Evolutionary conservation across 2,888 invertebrate genomes (phyloP).

Genomic region (Napeogenes sylphis): DNA sequence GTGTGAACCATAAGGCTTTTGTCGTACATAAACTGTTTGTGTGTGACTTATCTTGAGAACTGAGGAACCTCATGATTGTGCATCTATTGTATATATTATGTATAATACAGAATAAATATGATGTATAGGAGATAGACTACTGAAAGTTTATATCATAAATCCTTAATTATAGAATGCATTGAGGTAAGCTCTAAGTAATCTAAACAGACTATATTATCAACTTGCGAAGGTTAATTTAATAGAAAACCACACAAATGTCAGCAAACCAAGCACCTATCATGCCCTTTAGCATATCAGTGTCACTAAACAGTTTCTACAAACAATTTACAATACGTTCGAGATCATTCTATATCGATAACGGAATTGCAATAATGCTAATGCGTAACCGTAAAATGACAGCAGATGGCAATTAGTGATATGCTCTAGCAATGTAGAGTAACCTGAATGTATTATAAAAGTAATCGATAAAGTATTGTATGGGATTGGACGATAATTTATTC

Average conservation of each 20-base stretch:
- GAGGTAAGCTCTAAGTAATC: too few species aligned
- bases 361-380: conserved; percentile 68
- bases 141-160: neutral
- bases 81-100: too few species aligned
- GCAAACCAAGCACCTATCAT: conserved; percentile 14
- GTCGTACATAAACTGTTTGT: conserved; percentile 54
- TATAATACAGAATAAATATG: too few species aligned
- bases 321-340: conserved; percentile 36
- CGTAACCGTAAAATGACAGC: conserved; percentile 74
- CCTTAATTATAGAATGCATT: too few species aligned
- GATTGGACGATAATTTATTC: too few species aligned
- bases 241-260: conserved; percentile 10
- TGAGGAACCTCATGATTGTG: neutral
- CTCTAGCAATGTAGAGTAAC: conserved; percentile 46
- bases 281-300: conserved; percentile 22
- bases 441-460: conserved; percentile 35
- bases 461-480: conserved; percentile 29
- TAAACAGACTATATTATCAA: too few species aligned
- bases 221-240: neutral
- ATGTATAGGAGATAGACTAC: too few species aligned
- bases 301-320: conserved; percentile 21
- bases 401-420: conserved; percentile 72
- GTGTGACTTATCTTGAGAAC: conserved; percentile 28
- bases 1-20: conserved; percentile 23
- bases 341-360: conserved; percentile 53